Evolutionary conservation across 2,888 invertebrate species (phyloP).

Genomic region (Girardia tigrina): DNA sequence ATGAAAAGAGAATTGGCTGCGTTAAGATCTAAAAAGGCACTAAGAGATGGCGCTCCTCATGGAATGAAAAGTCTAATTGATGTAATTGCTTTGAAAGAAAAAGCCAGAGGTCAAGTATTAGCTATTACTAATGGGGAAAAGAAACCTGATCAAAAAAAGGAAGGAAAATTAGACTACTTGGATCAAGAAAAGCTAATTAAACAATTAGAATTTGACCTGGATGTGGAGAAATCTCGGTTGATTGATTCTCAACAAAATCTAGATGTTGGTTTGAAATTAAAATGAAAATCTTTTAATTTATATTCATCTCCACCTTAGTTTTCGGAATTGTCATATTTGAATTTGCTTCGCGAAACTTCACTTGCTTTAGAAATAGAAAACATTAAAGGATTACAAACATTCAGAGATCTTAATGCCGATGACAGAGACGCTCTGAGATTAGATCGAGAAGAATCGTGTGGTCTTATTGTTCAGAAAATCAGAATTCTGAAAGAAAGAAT

Average conservation of each 20-base stretch:
- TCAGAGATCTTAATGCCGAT: slow-evolving; percentile 46
- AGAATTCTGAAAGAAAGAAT: slow-evolving; percentile 38
- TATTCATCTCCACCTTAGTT: slow-evolving; percentile 4
- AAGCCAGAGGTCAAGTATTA: not conserved
- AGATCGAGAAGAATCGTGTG: slow-evolving; percentile 42
- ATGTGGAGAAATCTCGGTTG: not conserved
- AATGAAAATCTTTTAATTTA: not conserved
- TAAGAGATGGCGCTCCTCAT: slow-evolving; percentile 35
- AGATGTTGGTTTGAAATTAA: slow-evolving; percentile 1
- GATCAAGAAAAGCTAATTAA: not conserved
- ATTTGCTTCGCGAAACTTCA: slow-evolving; percentile 43
- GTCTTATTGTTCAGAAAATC: slow-evolving; percentile 42
- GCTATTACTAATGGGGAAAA: not conserved
- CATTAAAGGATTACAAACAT: slow-evolving; percentile 43
- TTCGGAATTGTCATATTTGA: slow-evolving; percentile 40
- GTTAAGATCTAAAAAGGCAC: slow-evolving; percentile 44
- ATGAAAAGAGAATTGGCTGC: slow-evolving; percentile 49
- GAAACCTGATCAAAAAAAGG: not conserved
- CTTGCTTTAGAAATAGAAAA: slow-evolving; percentile 44
- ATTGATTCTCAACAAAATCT: not conserved
- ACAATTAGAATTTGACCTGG: not conserved
- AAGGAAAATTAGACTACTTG: not conserved
- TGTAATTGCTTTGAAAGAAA: not conserved
- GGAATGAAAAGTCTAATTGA: not conserved
- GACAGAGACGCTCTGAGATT: slow-evolving; percentile 43